Base-by-base conservation (phyloP, 2,797 vertebrate genomes). In the Acipenser oxyrinchus region DNA sequence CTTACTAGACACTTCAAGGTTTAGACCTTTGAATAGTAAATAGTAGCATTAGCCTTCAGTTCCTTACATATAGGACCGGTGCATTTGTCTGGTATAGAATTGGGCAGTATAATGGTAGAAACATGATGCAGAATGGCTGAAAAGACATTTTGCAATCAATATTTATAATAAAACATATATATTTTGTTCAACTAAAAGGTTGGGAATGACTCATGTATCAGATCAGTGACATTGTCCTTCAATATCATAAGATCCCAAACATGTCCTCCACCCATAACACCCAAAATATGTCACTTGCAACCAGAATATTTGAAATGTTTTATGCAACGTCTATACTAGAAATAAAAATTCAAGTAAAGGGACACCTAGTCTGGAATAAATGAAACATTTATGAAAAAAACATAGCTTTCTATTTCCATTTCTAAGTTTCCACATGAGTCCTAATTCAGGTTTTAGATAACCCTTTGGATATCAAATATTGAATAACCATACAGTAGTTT, bases 1-100 rank as follows among this genome's bases (percentile, higher is more conserved):
- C 75, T 79, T 68, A 8, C 49, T 64, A 63, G 77, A 76, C 74
- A 82, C 77, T 75, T 84, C 76, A 81, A 83, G 82, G 81, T 81
- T 73, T 76, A 8, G 2, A 58, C 13, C 9, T 49, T 8, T 23
- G 8, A 18, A 10, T 70, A n/a, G n/a, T 60, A 64, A 52, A 61
- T 60, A 64, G 50, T 8, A 59, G 49, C 52, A n/a, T 13, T 8
- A 10, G 13, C 64, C 51, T 48, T 6, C 55, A 48, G 23, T 48
- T 37, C 8, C 12, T 37, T 55, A 23, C 64, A 55, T n/a, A 58
- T 58, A 1, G 11, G 11, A 58, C 55, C 2, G 7, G 55, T 8
- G 55, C 55, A 15, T 58, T 58, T 37, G 23, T 37, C 23, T 37
- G 23, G 23, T 37, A 37, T 37, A 37, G 23, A 37, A 37, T 37